These are phyloP conservation scores for Hyperopisus bebe DNA, from an alignment of 2,113 vertebrate genomes.

Conservation along the genomic window DNA sequence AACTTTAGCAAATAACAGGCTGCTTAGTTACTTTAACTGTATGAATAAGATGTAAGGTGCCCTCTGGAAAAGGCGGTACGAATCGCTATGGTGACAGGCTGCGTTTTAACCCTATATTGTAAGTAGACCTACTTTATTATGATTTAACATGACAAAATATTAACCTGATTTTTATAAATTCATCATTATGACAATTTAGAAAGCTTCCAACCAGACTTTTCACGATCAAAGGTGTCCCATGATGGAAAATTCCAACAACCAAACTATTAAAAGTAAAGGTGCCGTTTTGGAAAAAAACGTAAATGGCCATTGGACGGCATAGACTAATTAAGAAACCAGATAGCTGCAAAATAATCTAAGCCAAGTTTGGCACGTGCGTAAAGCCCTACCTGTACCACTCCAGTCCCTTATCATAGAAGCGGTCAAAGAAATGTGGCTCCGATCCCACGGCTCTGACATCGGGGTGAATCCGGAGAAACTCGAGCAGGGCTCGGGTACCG, in stretches of 20 bases:
- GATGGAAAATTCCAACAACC: background rate
- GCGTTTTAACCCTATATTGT: background rate
- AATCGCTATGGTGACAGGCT: background rate
- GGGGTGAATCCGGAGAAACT: constrained; percentile 72
- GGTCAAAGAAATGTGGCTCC: constrained; percentile 72
- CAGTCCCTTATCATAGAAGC: constrained; percentile 66
- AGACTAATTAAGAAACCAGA: background rate
- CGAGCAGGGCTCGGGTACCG: constrained; percentile 69
- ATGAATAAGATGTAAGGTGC: background rate
- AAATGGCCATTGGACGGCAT: background rate
- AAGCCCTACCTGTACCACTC: constrained; percentile 67
- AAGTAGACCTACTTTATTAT: background rate
- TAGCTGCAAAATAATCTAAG: background rate
- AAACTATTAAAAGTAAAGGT: background rate
- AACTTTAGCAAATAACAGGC: background rate
- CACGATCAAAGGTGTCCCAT: background rate
- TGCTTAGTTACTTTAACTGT: background rate
- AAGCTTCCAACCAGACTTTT: background rate
- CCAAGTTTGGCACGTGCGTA: background rate
- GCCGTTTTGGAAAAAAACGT: background rate
- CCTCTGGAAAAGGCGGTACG: background rate
- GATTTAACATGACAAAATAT: background rate
- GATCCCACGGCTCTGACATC: constrained; percentile 73
- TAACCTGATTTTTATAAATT: background rate
- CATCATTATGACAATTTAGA: background rate